Base-by-base conservation (phyloP, 2,888 invertebrate genomes). In the Sympetrum striolatum region DNA sequence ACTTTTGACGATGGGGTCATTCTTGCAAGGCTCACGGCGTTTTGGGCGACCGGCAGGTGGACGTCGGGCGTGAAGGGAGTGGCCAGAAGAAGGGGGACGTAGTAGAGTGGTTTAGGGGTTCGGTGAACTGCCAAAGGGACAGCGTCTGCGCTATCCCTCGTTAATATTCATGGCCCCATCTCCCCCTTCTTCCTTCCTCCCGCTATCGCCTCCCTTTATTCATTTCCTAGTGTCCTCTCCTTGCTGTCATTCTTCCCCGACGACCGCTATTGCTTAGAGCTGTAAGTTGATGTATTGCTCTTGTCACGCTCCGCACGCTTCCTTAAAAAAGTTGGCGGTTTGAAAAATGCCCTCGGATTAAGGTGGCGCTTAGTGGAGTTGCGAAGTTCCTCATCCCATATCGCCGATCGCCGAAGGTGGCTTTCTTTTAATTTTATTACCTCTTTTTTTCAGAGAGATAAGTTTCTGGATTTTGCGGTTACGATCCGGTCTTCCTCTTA, bases 51-150 rank as follows among this genome's bases (percentile, higher is more conserved):
- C 64, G 64, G 73, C 73, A 73, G 73, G 73, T 73, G 73, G 73
- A 73, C 25, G 73, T 14, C 31, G 25, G 73, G 73, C 25, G 73
- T 22, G 64, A 8, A 58, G 82, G 58, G 48, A 48, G 48, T 48
- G 58, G 48, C 58, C 35, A 31, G 82, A 82, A 35, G 53, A 35
- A 25, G 35, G 15, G 64, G 60, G 81, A 14, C 14, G 82, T 73
- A 31, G 82, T 15, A 31, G 73, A 73, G 73, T 73, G 22, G 86
- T 35, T 58, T 82, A 86, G 86, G 86, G 58, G 60, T 60, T 86
- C 86, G 86, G 15, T 39, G 86, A 60, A 86, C 86, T 86, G 86
- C 86, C 86, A 86, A 86, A 86, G 58, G 86, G 86, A 60, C 82
- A 44, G 53, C 86, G 86, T 60, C 86, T 60, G 86, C 86, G 60